Conservation (phyloP, 2,113 vertebrate species). For the Ramphastos sulfuratus region DNA sequence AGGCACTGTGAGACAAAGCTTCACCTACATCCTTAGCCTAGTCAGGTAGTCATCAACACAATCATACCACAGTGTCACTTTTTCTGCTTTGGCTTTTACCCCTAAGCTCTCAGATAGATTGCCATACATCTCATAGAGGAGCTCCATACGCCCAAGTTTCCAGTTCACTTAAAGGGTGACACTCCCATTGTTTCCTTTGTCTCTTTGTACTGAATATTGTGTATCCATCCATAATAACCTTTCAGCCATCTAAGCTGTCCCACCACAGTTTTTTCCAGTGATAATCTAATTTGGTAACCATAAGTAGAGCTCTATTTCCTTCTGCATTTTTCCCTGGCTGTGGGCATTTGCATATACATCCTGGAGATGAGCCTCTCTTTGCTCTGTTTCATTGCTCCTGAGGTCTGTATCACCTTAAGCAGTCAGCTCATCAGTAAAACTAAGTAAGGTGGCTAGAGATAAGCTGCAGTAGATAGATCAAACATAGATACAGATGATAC, state of each 20-base stretch:
- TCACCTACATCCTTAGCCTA: background rate
- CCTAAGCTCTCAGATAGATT: background rate
- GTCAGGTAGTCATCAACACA: background rate
- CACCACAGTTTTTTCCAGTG: background rate
- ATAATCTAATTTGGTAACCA: background rate
- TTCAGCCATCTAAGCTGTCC: background rate
- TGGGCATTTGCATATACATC: background rate
- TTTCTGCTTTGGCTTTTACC: background rate
- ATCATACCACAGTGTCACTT: background rate
- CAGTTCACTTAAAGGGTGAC: background rate
- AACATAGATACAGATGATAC: background rate
- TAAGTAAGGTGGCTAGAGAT: background rate
- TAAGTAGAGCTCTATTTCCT: background rate
- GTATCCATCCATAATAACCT: background rate
- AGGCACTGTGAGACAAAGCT: background rate
- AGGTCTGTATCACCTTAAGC: background rate
- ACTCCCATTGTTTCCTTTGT: background rate
- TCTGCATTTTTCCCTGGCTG: background rate
- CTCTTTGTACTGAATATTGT: background rate
- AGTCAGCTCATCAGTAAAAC: background rate
- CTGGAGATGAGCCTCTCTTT: background rate
- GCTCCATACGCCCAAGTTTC: background rate
- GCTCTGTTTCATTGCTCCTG: background rate
- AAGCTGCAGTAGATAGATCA: background rate
- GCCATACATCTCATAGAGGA: background rate